phyloP scores from a whole-genome alignment of 37 sponge, comb jelly and placozoan species.

The Bolinopsis microptera region DNA sequence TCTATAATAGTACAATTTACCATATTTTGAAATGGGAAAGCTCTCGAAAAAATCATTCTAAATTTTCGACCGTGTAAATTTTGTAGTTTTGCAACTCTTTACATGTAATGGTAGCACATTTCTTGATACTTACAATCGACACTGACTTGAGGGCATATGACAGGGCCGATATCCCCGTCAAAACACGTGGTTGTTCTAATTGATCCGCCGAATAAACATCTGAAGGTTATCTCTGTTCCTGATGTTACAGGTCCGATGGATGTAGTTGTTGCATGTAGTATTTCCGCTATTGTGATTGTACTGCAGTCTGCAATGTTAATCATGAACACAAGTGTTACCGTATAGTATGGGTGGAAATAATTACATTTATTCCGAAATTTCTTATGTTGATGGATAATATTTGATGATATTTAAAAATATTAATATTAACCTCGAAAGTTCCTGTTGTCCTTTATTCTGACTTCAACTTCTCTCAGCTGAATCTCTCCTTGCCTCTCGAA shows the following conservation, averaged over 20 bases:
- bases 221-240: background rate
- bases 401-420: background rate
- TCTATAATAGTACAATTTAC: no score
- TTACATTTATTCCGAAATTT: no score
- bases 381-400: background rate
- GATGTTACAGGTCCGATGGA: background rate
- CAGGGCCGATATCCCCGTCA: background rate
- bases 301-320: no score
- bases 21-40: no score
- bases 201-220: background rate
- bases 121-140: no score
- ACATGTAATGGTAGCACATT: no score
- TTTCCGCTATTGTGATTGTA: no score
- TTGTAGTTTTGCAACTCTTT: no score
- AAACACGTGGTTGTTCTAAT: background rate
- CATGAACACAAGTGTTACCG: background rate
- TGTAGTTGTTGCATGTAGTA: background rate
- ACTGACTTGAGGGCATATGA: background rate
- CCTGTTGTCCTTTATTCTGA: no score
- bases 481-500: background rate
- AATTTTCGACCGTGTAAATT: no score
- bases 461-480: background rate
- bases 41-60: no score
- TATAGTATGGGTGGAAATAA: background rate
- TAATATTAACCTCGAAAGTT: no score